phyloP scores from a whole-genome alignment of 2,797 vertebrate genomes.

The Sebastes iracundus region DNA sequence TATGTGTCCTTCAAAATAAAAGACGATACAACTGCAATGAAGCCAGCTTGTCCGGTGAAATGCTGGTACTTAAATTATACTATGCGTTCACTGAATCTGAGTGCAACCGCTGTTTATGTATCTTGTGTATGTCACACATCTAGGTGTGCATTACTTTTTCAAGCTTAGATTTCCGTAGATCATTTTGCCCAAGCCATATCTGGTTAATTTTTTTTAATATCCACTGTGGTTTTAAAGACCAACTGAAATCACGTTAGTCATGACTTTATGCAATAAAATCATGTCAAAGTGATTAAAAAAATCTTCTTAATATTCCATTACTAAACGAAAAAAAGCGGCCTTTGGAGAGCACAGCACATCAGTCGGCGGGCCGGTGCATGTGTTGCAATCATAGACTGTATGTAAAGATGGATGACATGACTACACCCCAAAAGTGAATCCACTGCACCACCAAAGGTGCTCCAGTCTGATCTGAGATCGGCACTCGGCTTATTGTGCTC shows the following conservation, averaged over 20 bases:
- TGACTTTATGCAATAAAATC: neutral
- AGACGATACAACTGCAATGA: neutral
- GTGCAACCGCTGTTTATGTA: too few relatives aligned
- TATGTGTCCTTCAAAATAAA: conserved; percentile 23
- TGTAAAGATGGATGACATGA: too few relatives aligned
- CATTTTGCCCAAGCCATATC: neutral
- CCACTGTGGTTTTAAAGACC: neutral
- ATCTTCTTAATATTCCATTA: neutral
- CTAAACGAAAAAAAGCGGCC: neutral
- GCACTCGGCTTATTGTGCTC: too few relatives aligned
- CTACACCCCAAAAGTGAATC: too few relatives aligned
- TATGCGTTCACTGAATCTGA: neutral
- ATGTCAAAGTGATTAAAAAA: neutral
- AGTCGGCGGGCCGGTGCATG: too few relatives aligned
- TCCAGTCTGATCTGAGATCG: too few relatives aligned
- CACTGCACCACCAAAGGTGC: too few relatives aligned
- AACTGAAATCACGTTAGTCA: neutral
- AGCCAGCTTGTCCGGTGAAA: neutral
- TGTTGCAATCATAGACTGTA: too few relatives aligned
- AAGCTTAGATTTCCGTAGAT: neutral
- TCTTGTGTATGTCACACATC: neutral
- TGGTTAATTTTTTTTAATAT: too few relatives aligned
- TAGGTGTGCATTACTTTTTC: neutral
- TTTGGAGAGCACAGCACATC: neutral
- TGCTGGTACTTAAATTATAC: neutral